Base-by-base conservation (phyloP, 2,888 invertebrate species). In the Pristionchus entomophagus region DNA sequence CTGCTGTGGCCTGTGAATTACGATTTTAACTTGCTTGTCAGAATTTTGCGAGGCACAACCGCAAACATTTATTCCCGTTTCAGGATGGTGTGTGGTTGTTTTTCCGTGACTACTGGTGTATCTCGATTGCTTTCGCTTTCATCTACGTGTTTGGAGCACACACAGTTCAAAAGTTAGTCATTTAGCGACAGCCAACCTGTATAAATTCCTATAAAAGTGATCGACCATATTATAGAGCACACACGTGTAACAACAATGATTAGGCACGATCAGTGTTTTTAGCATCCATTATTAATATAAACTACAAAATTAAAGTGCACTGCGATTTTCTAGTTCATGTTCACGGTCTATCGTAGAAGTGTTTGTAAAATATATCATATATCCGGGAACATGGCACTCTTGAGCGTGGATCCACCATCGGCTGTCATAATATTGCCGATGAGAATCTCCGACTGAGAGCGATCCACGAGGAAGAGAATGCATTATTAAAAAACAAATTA, bases 391-490 rank as follows among this genome's bases (percentile, higher is more conserved):
- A 69, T 35, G 4, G 65, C 65, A 22, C 38, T 69, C 65, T 69
- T 69, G 32, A 69, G 65, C 38, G 38, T 69, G 38, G 17, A 14
- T 69, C 65, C 65, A 22, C 65, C 65, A 38, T 69, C 65, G 0
- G 65, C 65, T 17, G 65, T 69, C 19, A 69, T 38, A 8, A 69
- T n/a, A n/a, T n/a, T n/a, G n/a, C n/a, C n/a, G n/a, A n/a, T n/a
- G n/a, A n/a, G n/a, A n/a, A n/a, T n/a, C n/a, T n/a, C n/a, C n/a
- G n/a, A n/a, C n/a, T n/a, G n/a, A n/a, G n/a, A n/a, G n/a, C n/a
- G n/a, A n/a, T 69, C 38, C 22, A 38, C 65, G 38, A 69, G 65
- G 65, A 69, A 69, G 38, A 69, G 65, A 69, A 69, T 69, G 0
- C n/a, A n/a, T n/a, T n/a, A n/a, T n/a, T n/a, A n/a, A n/a, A n/a